Evolutionary conservation across 2,113 vertebrate species (phyloP).

Genomic region (Picathartes gymnocephalus): DNA sequence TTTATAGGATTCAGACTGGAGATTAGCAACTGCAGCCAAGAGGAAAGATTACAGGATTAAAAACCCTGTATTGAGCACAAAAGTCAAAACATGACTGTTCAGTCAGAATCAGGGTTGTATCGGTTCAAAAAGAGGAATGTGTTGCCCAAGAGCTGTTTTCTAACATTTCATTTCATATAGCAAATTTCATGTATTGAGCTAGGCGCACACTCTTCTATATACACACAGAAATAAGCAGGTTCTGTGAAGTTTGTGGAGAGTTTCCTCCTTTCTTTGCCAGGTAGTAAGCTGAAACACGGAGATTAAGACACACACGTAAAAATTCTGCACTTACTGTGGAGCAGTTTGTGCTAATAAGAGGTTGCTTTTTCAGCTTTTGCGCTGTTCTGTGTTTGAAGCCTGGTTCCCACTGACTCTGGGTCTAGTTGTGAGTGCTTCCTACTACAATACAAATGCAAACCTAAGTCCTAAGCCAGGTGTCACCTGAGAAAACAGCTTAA

Average conservation of each 20-base stretch:
- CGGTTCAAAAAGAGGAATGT: neutral
- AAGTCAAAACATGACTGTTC: neutral
- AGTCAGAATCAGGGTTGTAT: neutral
- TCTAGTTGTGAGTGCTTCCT: neutral
- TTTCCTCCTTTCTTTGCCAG: neutral
- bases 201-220: neutral
- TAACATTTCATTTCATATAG: neutral
- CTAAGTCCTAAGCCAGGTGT: neutral
- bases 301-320: neutral
- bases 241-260: neutral
- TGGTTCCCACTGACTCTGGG: neutral
- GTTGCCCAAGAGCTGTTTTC: neutral
- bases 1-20: neutral
- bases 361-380: neutral
- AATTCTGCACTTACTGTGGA: neutral
- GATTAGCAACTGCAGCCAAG: neutral
- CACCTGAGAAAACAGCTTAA: neutral
- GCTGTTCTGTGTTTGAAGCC: neutral
- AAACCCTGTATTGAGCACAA: neutral
- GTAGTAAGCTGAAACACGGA: neutral
- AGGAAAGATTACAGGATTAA: slow-evolving; percentile 15
- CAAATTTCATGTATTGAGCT: neutral
- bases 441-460: neutral
- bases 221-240: neutral
- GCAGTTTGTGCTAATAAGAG: neutral